phyloP scores from a whole-genome alignment of 2,888 invertebrate species.

The Coremacera marginata region DNA sequence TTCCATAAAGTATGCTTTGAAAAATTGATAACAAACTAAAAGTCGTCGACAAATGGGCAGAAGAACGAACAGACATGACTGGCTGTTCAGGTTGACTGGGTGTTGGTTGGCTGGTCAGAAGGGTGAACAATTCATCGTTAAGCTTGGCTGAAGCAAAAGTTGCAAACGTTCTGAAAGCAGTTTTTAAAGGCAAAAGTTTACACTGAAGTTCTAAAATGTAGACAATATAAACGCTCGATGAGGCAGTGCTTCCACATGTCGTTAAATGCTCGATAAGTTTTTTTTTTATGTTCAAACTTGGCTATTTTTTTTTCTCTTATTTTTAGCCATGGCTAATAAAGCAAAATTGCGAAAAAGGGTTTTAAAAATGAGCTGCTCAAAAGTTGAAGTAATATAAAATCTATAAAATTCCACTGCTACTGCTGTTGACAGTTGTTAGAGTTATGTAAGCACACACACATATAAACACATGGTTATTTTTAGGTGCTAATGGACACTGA shows the following conservation, averaged over 20 bases:
- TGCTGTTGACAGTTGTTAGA: no score
- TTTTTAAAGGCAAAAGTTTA: not conserved
- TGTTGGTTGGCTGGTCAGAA: not conserved
- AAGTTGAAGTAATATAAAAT: not conserved
- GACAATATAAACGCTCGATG: constrained; percentile 14
- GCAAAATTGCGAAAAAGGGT: not conserved
- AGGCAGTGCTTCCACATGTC: constrained; percentile 11
- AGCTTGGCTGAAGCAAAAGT: no score
- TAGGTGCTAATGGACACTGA: not conserved
- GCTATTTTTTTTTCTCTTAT: not conserved
- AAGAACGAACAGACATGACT: not conserved
- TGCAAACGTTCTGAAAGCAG: not conserved
- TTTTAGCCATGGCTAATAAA: not conserved
- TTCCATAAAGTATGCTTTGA: constrained; percentile 24
- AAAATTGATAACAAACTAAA: constrained; percentile 17
- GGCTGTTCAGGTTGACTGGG: no score
- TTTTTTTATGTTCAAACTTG: not conserved
- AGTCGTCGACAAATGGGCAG: not conserved
- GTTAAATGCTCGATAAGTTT: constrained; percentile 26
- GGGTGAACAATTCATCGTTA: not conserved
- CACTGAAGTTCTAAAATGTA: not conserved
- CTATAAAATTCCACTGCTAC: not conserved
- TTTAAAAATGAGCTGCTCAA: not conserved
- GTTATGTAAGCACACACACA: not conserved
- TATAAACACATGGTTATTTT: not conserved